Evolutionary conservation across 2,888 invertebrate genomes (phyloP).

Genomic region (Drosophila fulvimacula): DNA sequence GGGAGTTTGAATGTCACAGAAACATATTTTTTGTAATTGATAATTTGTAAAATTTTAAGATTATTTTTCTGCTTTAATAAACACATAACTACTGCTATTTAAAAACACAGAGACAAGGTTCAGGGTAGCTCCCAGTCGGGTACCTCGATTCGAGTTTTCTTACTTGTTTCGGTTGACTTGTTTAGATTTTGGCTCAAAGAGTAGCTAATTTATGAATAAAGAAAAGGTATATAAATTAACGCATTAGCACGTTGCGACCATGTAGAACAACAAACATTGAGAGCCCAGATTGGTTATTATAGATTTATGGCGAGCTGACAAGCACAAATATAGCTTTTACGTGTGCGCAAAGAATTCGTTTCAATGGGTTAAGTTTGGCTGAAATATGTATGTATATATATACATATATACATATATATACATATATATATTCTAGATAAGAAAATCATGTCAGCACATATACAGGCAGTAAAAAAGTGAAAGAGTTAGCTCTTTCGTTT

Average conservation of each 20-base stretch:
- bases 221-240: background rate
- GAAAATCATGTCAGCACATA: slow-evolving; percentile 40
- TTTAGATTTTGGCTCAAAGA: background rate
- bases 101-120: too few species aligned
- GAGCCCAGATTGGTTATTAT: background rate
- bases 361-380: slow-evolving; percentile 49
- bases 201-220: slow-evolving; percentile 14
- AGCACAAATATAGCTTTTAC: background rate
- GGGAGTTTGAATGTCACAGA: too few species aligned
- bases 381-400: too few species aligned
- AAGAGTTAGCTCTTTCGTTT: slow-evolving; percentile 27
- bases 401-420: too few species aligned
- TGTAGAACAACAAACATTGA: background rate
- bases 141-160: too few species aligned
- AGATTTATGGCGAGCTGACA: background rate
- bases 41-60: too few species aligned
- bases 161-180: background rate
- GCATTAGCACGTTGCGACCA: background rate
- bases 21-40: too few species aligned
- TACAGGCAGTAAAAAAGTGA: slow-evolving; percentile 15
- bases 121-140: too few species aligned
- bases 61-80: too few species aligned
- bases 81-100: too few species aligned
- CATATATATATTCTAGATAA: slow-evolving; percentile 49
- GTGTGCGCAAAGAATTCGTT: background rate